These are phyloP conservation scores for Epirrhoe tristata DNA, from an alignment of 2,888 invertebrate genomes.

Conservation along the genomic window DNA sequence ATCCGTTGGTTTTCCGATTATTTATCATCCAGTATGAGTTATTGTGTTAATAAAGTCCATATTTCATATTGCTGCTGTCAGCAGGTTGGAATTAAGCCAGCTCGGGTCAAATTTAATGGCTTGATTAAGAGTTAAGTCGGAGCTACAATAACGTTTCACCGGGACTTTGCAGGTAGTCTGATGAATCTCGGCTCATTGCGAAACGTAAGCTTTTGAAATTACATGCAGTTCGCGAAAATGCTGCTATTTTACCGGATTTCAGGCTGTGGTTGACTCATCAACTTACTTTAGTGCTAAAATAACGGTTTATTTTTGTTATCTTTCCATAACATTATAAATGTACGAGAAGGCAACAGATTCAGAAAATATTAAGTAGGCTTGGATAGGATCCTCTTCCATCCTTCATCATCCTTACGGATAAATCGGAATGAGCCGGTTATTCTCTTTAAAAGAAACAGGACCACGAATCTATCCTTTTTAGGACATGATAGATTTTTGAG, in stretches of 20 bases:
- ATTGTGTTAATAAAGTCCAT: constrained; percentile 41
- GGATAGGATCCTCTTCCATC: no score
- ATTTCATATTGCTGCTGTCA: constrained; percentile 54
- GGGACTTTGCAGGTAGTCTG: constrained; percentile 37
- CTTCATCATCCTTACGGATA: no score
- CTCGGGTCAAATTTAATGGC: constrained; percentile 66
- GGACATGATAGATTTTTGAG: no score
- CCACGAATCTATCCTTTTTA: no score
- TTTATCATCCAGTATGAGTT: constrained; percentile 33
- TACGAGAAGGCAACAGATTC: background rate
- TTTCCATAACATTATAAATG: no score
- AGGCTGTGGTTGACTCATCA: constrained; percentile 7
- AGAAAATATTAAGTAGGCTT: no score
- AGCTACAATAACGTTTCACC: constrained; percentile 54
- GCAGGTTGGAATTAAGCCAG: constrained; percentile 72
- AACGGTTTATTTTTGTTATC: background rate
- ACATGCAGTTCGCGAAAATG: constrained; percentile 26
- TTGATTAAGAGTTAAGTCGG: constrained; percentile 65
- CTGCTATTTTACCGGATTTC: constrained; percentile 11
- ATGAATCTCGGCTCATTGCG: constrained; percentile 33
- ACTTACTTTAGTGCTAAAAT: background rate
- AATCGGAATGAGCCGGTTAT: no score
- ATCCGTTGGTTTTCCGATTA: constrained; percentile 36
- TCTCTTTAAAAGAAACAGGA: no score
- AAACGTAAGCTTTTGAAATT: constrained; percentile 38